Evolutionary conservation across 2,113 vertebrate genomes (phyloP), one percentile per base, ranked within the genome.

Genomic region (Aphelocoma coerulescens): DNA sequence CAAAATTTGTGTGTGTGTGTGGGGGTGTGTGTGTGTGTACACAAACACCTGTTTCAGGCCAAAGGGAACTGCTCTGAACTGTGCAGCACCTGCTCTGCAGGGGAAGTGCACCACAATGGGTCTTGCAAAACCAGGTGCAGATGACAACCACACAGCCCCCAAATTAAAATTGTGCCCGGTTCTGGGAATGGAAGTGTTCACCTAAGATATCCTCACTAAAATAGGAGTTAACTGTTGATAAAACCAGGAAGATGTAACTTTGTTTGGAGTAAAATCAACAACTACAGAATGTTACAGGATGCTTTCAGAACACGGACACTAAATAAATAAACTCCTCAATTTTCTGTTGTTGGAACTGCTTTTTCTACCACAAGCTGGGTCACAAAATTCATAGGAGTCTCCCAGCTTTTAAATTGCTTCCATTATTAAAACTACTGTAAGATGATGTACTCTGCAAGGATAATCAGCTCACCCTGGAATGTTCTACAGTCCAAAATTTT

Each of bases 71-170:
- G 51, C 37, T 35, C 11, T 30, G 86, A 72, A 28, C 20, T 7
- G 41, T 7, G 22, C 62, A 66, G 20, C 33, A 39, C 26, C 16
- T 48, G 16, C 35, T 37, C 41, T 41, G 35, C 10, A 59, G 30
- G 33, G 15, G 30, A 77, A 7, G 15, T 11, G 16, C 30, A 48
- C 16, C 15, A 18, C 37, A 62, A 13, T 0, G 1, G 28, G 24
- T 13, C 85, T 20, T 43, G 21, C 28, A n/a, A 35, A 88, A 52
- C n/a, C 67, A 91, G 37, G 41, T 33, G 15, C 30, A 39, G 46
- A 73, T 4, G 48, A n/a, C 1, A 1, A 41, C 16, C 43, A 9
- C 18, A 11, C 9, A 52, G 24, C 10, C 17, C 23, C 27, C 61
- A 62, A n/a, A 89, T 44, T 6, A 63, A 44, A 54, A 67, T 0